These are phyloP conservation scores for Orius insidiosus DNA, from an alignment of 1,140 invertebrate genomes.

Conservation along the genomic window DNA sequence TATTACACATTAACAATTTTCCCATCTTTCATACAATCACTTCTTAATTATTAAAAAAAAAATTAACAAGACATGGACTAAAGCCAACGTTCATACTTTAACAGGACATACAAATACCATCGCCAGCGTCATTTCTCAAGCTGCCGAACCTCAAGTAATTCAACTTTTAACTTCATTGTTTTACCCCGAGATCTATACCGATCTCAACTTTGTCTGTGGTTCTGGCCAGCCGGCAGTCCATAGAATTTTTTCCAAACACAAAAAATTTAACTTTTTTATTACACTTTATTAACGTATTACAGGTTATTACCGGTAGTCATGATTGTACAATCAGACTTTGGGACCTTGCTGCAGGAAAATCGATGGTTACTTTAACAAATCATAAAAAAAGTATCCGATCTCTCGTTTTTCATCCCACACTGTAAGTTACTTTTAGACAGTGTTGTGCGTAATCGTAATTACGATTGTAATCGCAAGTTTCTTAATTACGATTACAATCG, in stretches of 20 bases:
- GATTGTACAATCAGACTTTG: slow-evolving; percentile 82
- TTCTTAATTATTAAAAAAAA: no score
- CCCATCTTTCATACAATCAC: no score
- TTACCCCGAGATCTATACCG: not conserved
- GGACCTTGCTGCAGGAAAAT: slow-evolving; percentile 93
- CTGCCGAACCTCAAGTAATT: slow-evolving; percentile 74
- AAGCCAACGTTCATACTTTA: slow-evolving; percentile 93
- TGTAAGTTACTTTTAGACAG: slow-evolving; percentile 32
- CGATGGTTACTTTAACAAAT: slow-evolving; percentile 88
- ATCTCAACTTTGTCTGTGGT: no score
- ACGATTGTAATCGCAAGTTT: no score
- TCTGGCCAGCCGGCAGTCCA: no score
- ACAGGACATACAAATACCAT: slow-evolving; percentile 96
- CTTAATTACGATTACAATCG: no score
- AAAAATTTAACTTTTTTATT: no score
- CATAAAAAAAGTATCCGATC: slow-evolving; percentile 98
- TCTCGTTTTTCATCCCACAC: slow-evolving; percentile 74
- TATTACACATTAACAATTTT: no score
- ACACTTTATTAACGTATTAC: slow-evolving; percentile 14
- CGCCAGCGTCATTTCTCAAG: slow-evolving; percentile 81
- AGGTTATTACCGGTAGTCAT: slow-evolving; percentile 63
- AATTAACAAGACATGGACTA: slow-evolving; percentile 68
- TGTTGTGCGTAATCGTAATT: no score
- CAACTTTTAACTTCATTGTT: slow-evolving; percentile 5
- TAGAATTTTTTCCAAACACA: slow-evolving; percentile 3